Conservation (phyloP, 2,797 vertebrate genomes). For the Chaetophractus vellerosus region DNA sequence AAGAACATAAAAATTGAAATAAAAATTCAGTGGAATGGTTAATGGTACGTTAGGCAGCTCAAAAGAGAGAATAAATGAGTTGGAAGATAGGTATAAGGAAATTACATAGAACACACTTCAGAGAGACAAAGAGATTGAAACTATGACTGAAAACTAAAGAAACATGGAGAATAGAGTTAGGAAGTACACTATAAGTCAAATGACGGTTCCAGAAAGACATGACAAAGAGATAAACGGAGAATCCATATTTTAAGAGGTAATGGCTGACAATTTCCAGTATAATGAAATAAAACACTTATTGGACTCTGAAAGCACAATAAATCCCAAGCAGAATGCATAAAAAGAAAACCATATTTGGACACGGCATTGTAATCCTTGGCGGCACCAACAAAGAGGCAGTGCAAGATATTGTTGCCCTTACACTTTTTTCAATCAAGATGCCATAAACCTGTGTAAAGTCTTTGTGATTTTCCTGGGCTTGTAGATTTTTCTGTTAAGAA, state of each 20-base stretch:
- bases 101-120: no score
- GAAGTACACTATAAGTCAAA: not conserved
- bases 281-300: not conserved
- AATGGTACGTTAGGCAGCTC: not conserved
- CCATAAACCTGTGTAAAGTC: not conserved
- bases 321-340: not conserved
- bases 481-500: constrained; percentile 11
- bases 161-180: not conserved
- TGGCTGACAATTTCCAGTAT: not conserved
- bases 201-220: not conserved
- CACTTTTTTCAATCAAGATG: not conserved
- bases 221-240: not conserved
- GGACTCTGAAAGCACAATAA: not conserved
- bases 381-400: not conserved
- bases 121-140: not conserved
- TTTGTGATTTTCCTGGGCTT: not conserved
- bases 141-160: not conserved
- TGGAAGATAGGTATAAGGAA: no score
- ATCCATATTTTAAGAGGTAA: not conserved
- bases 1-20: not conserved
- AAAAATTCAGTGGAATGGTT: not conserved
- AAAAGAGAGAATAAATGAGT: no score
- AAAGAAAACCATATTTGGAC: not conserved
- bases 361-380: not conserved
- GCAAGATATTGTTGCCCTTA: not conserved